phyloP scores from a whole-genome alignment of 2,113 vertebrate genomes.

The Lasiurus borealis region DNA sequence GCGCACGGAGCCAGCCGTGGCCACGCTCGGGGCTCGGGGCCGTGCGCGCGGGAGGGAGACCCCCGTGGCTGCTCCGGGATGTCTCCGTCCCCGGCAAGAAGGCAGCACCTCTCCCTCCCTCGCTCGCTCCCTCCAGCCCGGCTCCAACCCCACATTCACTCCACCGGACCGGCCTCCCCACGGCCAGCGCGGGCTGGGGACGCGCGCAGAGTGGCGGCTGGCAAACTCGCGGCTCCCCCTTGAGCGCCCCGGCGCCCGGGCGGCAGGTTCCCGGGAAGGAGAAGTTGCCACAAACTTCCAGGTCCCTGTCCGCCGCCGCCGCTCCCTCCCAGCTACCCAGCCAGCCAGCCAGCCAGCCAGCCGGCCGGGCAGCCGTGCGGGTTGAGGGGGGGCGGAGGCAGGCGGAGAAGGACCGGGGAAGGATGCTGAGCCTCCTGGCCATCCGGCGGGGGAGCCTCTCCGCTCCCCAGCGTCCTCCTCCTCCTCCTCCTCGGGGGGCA shows the following conservation, averaged over 20 bases:
- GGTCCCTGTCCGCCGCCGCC: constrained; percentile 19
- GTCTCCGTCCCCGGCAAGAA: not conserved
- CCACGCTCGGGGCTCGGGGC: not conserved
- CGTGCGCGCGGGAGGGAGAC: not conserved
- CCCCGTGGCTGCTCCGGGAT: constrained; percentile 30
- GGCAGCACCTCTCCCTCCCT: not conserved
- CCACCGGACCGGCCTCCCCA: not conserved
- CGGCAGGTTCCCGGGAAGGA: constrained; percentile 56
- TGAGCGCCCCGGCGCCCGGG: constrained; percentile 56
- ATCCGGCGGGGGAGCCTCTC: not conserved
- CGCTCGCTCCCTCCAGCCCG: not conserved
- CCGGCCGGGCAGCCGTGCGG: not conserved
- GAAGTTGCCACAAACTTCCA: constrained; percentile 83
- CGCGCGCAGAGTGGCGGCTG: not conserved
- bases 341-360: not conserved
- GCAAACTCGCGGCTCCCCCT: constrained; percentile 67
- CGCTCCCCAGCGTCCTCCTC: not conserved
- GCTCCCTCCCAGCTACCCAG: not conserved
- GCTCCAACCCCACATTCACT: not conserved
- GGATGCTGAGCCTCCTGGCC: constrained; percentile 43
- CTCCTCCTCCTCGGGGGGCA: not conserved
- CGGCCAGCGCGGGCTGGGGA: not conserved
- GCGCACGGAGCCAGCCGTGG: not conserved
- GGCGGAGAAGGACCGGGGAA: not conserved
- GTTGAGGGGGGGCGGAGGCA: not conserved